Evolutionary conservation across 1,140 invertebrate genomes (phyloP), one percentile per base, ranked within the genome.

Genomic region (Apis cerana): DNA sequence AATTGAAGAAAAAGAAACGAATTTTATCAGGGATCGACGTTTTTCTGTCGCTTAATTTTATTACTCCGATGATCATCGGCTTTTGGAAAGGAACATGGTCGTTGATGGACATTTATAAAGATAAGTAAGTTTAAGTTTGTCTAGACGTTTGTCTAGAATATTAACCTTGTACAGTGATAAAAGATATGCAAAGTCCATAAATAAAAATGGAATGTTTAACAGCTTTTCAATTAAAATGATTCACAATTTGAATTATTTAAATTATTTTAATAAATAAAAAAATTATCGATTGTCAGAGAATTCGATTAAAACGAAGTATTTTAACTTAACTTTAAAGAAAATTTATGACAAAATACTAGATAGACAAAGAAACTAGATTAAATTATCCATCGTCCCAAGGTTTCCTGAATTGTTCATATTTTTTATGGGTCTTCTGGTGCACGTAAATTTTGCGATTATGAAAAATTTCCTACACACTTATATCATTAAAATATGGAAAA

Each of bases 1-100:
- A 8, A 5, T 48, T 50, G 2, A 58, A 17, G 2, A 64, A 77
- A 2, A 89, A 88, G 59, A 89, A 90, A 59, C 65, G 58, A 17
- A 64, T 75, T 0, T 68, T 89, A 1, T 84, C 84, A 21, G 48
- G 89, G 21, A 19, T 88, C 21, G 92, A 93, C 43, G 68, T 27
- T 11, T 11, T 91, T 0, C 50, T 93, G 0, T 80, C 90, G 1
- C 1, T 83, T 12, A 11, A 85, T 12, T 23, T 97, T 5, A 94
- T 97, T 5, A 94, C 95, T 2, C 96, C 96, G 0, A 90, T 95
- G n/a, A 95, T 96, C 0, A 94, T 97, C 3, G 92, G 93, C 1
- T 95, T 95, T 81, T 97, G 96, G 96, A 91, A 95, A 54, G 96
- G 96, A 0, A 95, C 95, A 3, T 97, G 96, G 96, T 91, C 92